These are phyloP conservation scores for Andrena flavipes DNA, from an alignment of 2,888 invertebrate genomes.

Conservation along the genomic window DNA sequence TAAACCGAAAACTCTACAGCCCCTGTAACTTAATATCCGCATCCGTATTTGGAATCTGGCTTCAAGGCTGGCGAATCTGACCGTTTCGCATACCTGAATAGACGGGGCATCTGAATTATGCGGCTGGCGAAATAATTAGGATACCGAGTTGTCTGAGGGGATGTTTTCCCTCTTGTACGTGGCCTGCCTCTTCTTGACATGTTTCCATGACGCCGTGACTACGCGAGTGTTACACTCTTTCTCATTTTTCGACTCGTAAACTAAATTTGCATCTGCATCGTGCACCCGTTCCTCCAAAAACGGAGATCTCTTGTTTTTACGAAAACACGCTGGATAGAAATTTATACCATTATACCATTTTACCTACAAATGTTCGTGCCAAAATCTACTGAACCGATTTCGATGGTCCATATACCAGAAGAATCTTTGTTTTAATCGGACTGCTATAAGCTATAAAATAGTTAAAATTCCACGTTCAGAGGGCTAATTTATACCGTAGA, in stretches of 20 bases:
- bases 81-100: conserved; percentile 52
- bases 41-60: conserved; percentile 43
- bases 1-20: conserved; percentile 35
- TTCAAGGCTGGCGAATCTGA: conserved; percentile 25
- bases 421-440: no score
- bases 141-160: conserved; percentile 27
- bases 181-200: neutral
- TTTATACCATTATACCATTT: no score
- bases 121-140: conserved; percentile 49
- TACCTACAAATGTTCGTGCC: no score
- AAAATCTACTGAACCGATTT: no score
- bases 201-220: neutral
- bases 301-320: no score
- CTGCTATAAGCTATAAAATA: no score
- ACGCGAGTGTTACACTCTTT: neutral
- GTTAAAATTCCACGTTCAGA: no score
- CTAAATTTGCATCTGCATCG: neutral
- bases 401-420: no score
- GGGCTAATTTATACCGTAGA: no score
- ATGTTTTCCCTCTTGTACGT: conserved; percentile 5
- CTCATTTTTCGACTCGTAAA: neutral
- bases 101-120: conserved; percentile 48
- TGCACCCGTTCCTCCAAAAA: no score
- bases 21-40: conserved; percentile 48
- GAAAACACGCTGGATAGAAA: no score